Conservation (phyloP, 92 coral and sea anemone species). For the Diadumene lineata region DNA sequence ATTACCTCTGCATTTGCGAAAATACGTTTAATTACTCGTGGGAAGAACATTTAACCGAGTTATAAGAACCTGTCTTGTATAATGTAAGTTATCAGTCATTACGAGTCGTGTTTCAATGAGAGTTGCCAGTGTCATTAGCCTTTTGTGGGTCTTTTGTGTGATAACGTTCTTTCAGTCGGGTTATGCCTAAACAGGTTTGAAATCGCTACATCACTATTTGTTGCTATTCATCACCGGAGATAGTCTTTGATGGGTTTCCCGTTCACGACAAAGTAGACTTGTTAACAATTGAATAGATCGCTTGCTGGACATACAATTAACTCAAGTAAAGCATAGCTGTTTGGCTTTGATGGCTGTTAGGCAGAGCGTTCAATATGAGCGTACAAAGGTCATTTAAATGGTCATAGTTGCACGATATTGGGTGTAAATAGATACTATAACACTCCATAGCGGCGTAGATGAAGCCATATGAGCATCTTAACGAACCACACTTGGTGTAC, state of each 20-base stretch:
- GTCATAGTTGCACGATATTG: constrained; percentile 6
- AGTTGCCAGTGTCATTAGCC: neutral
- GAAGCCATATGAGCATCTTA: constrained; percentile 18
- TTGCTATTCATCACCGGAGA: too few species aligned
- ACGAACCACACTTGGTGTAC: constrained; percentile 29
- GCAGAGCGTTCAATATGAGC: neutral
- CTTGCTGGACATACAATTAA: constrained; percentile 23
- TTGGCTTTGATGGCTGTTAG: constrained; percentile 22
- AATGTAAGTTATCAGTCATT: neutral
- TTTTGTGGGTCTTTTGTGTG: neutral
- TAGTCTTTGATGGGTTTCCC: neutral
- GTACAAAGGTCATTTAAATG: constrained; percentile 23
- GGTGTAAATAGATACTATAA: neutral
- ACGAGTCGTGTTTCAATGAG: neutral
- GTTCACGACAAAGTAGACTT: neutral
- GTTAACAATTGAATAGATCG: constrained; percentile 26
- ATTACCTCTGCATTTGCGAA: neutral
- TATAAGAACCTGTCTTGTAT: neutral
- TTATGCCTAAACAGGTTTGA: constrained; percentile 6
- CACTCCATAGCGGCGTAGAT: constrained; percentile 17
- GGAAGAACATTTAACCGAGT: neutral
- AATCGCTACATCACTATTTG: neutral
- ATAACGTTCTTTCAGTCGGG: constrained; percentile 6
- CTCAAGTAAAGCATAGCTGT: constrained; percentile 15
- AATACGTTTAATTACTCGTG: neutral